A percentile compares a stretch with the other conserved stretches of the same genome.
Conservation (phyloP, 2,888 invertebrate genomes). For the Sycophila texana region DNA sequence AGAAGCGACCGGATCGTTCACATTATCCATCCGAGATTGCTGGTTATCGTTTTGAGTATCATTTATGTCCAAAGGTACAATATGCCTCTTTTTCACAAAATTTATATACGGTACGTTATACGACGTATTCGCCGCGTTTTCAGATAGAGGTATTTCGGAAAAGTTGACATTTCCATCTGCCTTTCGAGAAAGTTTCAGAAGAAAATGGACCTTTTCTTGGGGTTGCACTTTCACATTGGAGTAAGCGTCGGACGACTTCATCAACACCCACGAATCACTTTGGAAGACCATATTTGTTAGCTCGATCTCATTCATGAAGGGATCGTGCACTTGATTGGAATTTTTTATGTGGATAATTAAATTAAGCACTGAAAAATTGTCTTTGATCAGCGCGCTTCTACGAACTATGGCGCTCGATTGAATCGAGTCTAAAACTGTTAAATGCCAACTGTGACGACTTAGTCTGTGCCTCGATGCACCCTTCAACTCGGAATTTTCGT, state of each 20-base stretch:
- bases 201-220: constrained; percentile 77
- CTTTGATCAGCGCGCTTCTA: constrained; percentile 76
- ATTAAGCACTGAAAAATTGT: constrained; percentile 78
- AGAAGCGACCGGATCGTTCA: constrained; percentile 58
- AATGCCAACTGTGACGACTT: constrained; percentile 81
- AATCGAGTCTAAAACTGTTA: constrained; percentile 80
- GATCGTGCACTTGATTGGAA: constrained; percentile 81
- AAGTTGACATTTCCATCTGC: constrained; percentile 62
- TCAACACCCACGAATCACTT: constrained; percentile 80
- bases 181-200: constrained; percentile 76
- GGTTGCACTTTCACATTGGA: constrained; percentile 75
- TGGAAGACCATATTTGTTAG: constrained; percentile 80
- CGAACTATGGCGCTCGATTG: constrained; percentile 78
- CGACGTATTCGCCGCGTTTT: constrained; percentile 63
- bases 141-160: constrained; percentile 72
- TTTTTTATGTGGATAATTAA: constrained; percentile 84
- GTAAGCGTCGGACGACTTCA: constrained; percentile 55
- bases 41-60: constrained; percentile 62
- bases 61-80: constrained; percentile 62
- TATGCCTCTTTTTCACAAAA: constrained; percentile 76
- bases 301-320: constrained; percentile 78
- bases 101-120: constrained; percentile 74
- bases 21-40: constrained; percentile 57
- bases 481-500: constrained; percentile 78
- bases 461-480: constrained; percentile 77